Evolutionary conservation across 2,113 vertebrate genomes (phyloP).

Genomic region (Eclectus roratus): DNA sequence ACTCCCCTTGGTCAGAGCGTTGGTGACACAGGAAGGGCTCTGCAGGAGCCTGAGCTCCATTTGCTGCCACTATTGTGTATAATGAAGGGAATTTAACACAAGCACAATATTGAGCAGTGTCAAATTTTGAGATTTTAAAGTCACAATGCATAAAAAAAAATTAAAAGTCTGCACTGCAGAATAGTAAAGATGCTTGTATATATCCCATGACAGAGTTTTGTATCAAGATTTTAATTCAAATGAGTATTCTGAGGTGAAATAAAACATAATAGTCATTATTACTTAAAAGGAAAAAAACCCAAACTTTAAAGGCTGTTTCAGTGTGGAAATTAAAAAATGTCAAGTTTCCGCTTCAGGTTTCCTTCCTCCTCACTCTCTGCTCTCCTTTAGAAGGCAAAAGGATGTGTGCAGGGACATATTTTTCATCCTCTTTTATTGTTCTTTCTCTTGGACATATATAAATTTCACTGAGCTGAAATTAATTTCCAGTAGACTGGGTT

Average conservation of each 20-base stretch:
- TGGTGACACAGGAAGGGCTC: background rate
- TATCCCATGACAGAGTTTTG: background rate
- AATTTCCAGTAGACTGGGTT: background rate
- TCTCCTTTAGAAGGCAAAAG: background rate
- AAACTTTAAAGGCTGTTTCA: background rate
- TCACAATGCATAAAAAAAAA: background rate
- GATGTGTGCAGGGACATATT: background rate
- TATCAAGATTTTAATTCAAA: background rate
- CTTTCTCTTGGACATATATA: background rate
- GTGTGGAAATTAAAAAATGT: background rate
- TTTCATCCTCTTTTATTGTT: conserved; percentile 20
- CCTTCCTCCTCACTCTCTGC: background rate
- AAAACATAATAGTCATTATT: background rate
- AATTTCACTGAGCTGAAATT: background rate
- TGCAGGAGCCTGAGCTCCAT: background rate
- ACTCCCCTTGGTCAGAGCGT: background rate
- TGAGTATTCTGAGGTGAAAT: background rate
- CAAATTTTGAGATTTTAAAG: background rate
- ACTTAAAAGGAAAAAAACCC: background rate
- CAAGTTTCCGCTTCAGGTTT: conserved; percentile 1
- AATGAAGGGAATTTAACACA: background rate
- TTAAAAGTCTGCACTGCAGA: background rate
- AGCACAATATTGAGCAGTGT: background rate
- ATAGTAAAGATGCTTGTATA: background rate
- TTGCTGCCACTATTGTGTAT: background rate